Percentiles rank a stretch among this genome's conserved stretches.
phyloP scores from a whole-genome alignment of 2,888 invertebrate genomes.

The Mylabris sibirica region DNA sequence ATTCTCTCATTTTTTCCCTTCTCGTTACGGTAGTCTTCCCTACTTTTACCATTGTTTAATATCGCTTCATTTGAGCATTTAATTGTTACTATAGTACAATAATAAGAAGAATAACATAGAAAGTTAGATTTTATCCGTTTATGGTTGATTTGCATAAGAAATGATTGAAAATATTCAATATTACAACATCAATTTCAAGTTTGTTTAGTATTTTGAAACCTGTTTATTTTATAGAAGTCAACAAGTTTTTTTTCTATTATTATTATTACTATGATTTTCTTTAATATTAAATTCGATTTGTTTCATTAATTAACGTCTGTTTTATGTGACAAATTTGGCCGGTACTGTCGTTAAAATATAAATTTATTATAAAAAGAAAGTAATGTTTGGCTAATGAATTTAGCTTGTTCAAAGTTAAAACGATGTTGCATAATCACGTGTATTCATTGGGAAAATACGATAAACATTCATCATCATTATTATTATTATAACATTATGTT shows the following conservation, averaged over 20 bases:
- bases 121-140: background rate
- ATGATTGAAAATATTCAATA: background rate
- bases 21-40: background rate
- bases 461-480: background rate
- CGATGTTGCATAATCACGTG: background rate
- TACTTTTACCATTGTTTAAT: slow-evolving; percentile 6
- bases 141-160: slow-evolving; percentile 1
- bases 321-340: background rate
- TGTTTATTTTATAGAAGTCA: background rate
- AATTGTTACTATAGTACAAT: background rate
- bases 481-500: background rate
- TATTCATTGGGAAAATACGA: background rate
- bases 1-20: background rate
- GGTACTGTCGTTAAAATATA: background rate
- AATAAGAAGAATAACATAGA: background rate
- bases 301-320: background rate
- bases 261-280: background rate
- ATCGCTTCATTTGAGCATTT: slow-evolving; percentile 1
- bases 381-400: background rate
- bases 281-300: background rate
- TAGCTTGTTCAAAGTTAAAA: background rate
- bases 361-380: background rate
- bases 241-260: background rate
- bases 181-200: slow-evolving; percentile 2
- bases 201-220: background rate